Percentiles rank a stretch among this genome's conserved stretches.
phyloP scores from a whole-genome alignment of 2,113 vertebrate species.

The Crotalus helleri region DNA sequence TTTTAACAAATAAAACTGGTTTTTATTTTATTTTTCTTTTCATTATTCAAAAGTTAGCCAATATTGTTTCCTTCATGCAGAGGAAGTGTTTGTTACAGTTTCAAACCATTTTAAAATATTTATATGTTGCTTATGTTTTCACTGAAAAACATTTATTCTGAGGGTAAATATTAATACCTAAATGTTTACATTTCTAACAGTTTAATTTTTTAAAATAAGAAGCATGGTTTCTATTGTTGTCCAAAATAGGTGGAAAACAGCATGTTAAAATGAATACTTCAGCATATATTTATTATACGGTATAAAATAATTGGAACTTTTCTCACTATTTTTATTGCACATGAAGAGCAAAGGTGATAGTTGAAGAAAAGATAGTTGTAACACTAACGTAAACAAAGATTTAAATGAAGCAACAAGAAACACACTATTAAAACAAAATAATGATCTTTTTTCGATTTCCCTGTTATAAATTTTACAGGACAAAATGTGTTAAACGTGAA shows the following conservation, averaged over 20 bases:
- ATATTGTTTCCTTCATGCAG: neutral
- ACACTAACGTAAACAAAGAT: neutral
- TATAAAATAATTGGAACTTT: neutral
- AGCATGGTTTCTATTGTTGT: neutral
- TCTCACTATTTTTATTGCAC: neutral
- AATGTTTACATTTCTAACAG: neutral
- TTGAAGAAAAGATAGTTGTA: neutral
- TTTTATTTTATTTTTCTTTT: conserved; percentile 35
- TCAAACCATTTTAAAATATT: neutral
- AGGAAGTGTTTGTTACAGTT: neutral
- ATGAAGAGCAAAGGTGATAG: neutral
- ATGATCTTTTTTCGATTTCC: neutral
- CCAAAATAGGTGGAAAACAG: neutral
- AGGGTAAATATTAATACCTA: neutral
- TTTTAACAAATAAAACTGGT: conserved; percentile 61
- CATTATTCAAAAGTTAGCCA: conserved; percentile 29
- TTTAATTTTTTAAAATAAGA: neutral
- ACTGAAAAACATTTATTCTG: neutral
- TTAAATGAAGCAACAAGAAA: neutral
- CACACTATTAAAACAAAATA: neutral
- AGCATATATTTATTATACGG: neutral
- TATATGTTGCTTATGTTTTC: neutral
- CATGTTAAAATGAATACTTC: neutral
- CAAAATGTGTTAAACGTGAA: neutral
- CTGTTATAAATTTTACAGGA: neutral